Evolutionary conservation across 2,797 vertebrate genomes (phyloP), one percentile per base, ranked within the genome.

Genomic region (Catostomus latipinnis): DNA sequence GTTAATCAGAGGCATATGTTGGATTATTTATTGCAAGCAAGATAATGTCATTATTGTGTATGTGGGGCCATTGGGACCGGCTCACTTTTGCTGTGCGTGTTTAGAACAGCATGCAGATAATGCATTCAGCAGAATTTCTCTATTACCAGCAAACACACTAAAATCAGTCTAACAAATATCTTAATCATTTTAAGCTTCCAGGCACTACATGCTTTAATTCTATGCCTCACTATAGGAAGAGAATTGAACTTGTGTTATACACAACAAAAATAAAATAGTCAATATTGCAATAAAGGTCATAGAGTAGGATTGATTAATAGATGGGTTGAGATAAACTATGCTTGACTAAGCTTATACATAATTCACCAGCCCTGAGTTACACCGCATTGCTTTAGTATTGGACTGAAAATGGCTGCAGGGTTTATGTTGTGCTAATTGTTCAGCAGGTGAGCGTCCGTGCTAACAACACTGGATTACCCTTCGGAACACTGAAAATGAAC

Each of bases 341-440:
- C 70, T 68, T 77, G 66, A 88, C 74, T 82, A 78, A 79, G 67
- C 71, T 22, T 69, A 80, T 82, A 84, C 77, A 81, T 86, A 78
- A 74, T 80, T 76, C 69, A 79, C 78, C 69, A 77, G 76, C 71
- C 67, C 73, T 54, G 80, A 60, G 71, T 70, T 82, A 81, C 80
- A 69, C 72, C 80, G 78, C 71, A 67, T 57, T 76, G 78, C 75
- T 77, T 65, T 74, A 72, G 71, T 81, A 77, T 71, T 81, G 75
- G 53, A 76, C 52, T 60, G 72, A 54, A 83, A 71, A 84, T 83
- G 56, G 75, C 77, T 71, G 72, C 58, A 60, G 72, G 68, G 77
- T 85, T 89, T 70, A 81, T 84, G 83, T 82, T 87, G 75, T 49
- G 78, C 83, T 87, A 87, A 88, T 87, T 87, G 85, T 86, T 87